phyloP scores from a whole-genome alignment of 2,113 vertebrate species.

The Barbus barbus region DNA sequence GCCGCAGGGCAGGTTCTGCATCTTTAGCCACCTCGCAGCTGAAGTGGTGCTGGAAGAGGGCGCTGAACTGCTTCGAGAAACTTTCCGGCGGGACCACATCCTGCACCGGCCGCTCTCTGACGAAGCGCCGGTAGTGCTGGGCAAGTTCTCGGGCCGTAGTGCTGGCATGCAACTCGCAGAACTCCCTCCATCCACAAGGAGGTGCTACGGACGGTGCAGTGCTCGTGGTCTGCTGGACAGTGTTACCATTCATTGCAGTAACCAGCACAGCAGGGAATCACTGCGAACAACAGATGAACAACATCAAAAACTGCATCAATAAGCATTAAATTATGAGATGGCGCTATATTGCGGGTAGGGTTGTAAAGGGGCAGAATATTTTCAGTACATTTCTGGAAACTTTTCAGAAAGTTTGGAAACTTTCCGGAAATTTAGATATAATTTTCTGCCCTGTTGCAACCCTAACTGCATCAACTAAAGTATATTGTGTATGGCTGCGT shows the following conservation, averaged over 20 bases:
- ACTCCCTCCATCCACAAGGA: slow-evolving; percentile 92
- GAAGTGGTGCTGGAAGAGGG: slow-evolving; percentile 95
- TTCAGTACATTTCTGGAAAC: no score
- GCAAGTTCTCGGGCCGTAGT: slow-evolving; percentile 89
- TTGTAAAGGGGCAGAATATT: no score
- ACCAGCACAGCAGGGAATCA: slow-evolving; percentile 75
- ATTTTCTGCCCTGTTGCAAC: no score
- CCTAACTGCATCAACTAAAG: not conserved
- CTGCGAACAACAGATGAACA: not conserved
- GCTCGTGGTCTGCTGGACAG: slow-evolving; percentile 81
- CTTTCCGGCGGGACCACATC: slow-evolving; percentile 86
- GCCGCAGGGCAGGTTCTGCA: slow-evolving; percentile 53
- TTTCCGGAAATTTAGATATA: no score
- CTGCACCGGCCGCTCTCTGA: slow-evolving; percentile 82
- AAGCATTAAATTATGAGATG: not conserved
- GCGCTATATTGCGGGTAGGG: not conserved
- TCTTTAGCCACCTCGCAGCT: slow-evolving; percentile 86
- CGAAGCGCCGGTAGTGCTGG: slow-evolving; percentile 89
- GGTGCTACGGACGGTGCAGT: slow-evolving; percentile 64
- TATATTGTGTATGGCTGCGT: not conserved
- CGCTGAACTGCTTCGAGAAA: slow-evolving; percentile 89
- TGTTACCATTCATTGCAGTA: slow-evolving; percentile 96
- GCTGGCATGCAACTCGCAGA: slow-evolving; percentile 94
- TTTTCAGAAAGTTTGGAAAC: no score
- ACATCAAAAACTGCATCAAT: not conserved